Evolutionary conservation across 2,113 vertebrate species (phyloP), one percentile per base, ranked within the genome.

Genomic region (Paradisaea rubra): DNA sequence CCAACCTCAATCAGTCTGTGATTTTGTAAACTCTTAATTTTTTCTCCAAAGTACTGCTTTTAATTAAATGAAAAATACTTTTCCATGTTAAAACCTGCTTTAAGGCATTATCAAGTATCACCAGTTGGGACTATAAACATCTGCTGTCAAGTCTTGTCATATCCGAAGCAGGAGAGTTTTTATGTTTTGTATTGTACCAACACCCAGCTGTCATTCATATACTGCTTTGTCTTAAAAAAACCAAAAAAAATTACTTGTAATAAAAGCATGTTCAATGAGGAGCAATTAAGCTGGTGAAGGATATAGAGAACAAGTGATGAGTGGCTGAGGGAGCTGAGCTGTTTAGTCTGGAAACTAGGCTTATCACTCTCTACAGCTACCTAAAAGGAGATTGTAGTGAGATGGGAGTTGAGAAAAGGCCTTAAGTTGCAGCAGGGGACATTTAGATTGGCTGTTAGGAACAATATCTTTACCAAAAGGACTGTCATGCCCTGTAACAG

Each of bases 361-460:
- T 80, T 45, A 23, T 42, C 18, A 8, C 25, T 35, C 19, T 64
- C 16, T n/a, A 52, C 23, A 52, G 8, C 65, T 30, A 52, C 44
- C 57, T 52, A n/a, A 59, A 66, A 66, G 68, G 15, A 77, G 28
- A 30, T 15, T 56, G 21, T 45, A 45, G 33, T 0, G 4, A 66
- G 22, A 39, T 19, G n/a, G 15, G 15, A 52, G 42, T 35, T 0
- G 0, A 24, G 47, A 70, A 52, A 20, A 11, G 15, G 37, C 49
- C 15, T 52, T 42, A 37, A 35, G 23, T n/a, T 70, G 39, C 27
- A 30, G 14, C 57, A 53, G 19, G 10, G 19, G 23, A 11, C 6
- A 23, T 52, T 76, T 17, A 31, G 9, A 23, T 31, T 35, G 8
- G 5, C 9, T 87, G 9, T 52, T 41, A 52, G 30, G 39, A 59